Conservation (phyloP, 35 echinoderm and acorn worm genomes). For the Ophiothrix spiculata region DNA sequence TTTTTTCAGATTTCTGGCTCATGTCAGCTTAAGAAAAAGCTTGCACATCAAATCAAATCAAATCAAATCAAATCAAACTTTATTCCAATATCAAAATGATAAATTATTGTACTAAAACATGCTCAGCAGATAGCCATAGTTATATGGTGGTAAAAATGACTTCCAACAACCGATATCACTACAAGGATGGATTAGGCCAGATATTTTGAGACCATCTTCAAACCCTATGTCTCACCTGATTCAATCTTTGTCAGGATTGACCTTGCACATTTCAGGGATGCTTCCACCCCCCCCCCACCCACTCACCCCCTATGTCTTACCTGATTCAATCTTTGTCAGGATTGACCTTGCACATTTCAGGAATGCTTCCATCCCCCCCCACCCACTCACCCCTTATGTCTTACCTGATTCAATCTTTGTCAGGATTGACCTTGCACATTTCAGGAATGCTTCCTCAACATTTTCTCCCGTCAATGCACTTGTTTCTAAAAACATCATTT, state of each 20-base stretch:
- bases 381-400: too few species aligned
- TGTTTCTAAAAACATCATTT: conserved; percentile 99
- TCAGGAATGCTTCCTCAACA: conserved; percentile 97
- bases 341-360: conserved; percentile 99
- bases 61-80: too few species aligned
- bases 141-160: too few species aligned
- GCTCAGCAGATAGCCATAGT: too few species aligned
- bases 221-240: conserved; percentile 71
- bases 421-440: conserved; percentile 99
- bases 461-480: conserved; percentile 97
- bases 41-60: too few species aligned
- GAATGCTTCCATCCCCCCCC: conserved; percentile 96
- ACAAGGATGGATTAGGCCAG: neutral
- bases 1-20: too few species aligned
- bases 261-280: conserved; percentile 96
- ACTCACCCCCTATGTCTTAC: conserved; percentile 66
- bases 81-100: too few species aligned
- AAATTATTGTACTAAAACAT: too few species aligned
- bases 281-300: conserved; percentile 93
- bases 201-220: neutral
- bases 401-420: conserved; percentile 99
- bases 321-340: conserved; percentile 98
- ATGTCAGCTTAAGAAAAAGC: too few species aligned
- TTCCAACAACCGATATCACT: too few species aligned
- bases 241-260: conserved; percentile 99